Base-by-base conservation (phyloP, 2,888 invertebrate genomes). In the Argynnis bischoffii region DNA sequence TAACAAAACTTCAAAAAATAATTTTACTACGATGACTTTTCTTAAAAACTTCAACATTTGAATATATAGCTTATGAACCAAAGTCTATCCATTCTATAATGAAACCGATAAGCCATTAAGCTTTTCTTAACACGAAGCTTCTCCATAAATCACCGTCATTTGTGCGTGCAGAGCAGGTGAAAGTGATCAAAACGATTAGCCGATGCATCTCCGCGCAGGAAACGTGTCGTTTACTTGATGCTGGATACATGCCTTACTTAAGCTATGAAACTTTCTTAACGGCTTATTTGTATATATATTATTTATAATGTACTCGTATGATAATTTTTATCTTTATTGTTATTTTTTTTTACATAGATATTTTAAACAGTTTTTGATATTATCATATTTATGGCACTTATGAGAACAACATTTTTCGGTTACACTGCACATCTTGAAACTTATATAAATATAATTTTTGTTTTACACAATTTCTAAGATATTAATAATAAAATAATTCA, bases 141-240 rank as follows among this genome's bases (percentile, higher is more conserved):
- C 60, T 61, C 47, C 56, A 67, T 67, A 67, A 69, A 67, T 67
- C 65, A 60, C 66, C 55, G 55, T 63, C 69, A 55, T 53, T 54
- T 63, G 64, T 55, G 66, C 69, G 65, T 70, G 65, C 56, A 56
- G 54, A 63, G 50, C 61, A 50, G 67, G 75, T 70, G 76, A 76
- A 76, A 76, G 74, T 76, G 72, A 72, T 71, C 59, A 63, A 54
- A 70, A 41, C 64, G 69, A 74, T 72, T 71, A 70, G 69, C 51
- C 47, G 64, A 63, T 67, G 70, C 66, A 67, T 69, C 69, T 70
- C 35, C 55, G 46, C 26, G 31, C 53, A 54, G 61, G 61, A 41
- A 61, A 61, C 51, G 41, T 61, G 53, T 53, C 21, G 50, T 31
- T 14, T 6, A n/a, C 48, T 59, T 31, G 11, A 18, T 54, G 15